A percentile compares a stretch with the other conserved stretches of the same genome.
phyloP scores from a whole-genome alignment of 2,113 vertebrate genomes.

The Megaptera novaeangliae region DNA sequence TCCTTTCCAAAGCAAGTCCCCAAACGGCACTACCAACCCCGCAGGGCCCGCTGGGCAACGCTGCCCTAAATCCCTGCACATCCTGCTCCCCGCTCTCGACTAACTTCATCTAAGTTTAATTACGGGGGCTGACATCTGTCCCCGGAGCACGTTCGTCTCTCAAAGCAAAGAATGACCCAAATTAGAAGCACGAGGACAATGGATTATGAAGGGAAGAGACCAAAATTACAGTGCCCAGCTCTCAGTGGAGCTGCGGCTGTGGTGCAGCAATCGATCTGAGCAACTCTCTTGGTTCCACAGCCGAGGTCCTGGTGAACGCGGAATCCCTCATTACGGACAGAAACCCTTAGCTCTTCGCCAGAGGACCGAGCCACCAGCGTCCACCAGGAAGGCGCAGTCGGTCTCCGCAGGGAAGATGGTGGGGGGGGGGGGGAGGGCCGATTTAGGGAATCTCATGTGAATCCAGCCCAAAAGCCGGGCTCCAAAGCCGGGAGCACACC shows the following conservation, averaged over 20 bases:
- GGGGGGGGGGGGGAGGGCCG: rapidly evolving
- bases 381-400: not conserved
- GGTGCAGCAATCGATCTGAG: not conserved
- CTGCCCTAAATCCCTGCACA: not conserved
- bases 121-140: not conserved
- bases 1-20: not conserved
- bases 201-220: not conserved
- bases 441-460: not conserved
- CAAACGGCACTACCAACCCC: not conserved
- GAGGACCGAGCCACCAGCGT: not conserved
- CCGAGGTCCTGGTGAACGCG: not conserved
- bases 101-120: not conserved
- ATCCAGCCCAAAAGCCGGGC: not conserved
- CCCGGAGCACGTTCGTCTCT: not conserved
- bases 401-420: not conserved
- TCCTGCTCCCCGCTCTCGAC: not conserved
- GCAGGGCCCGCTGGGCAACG: not conserved
- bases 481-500: not conserved
- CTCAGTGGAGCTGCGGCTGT: not conserved
- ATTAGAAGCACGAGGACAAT: not conserved
- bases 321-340: not conserved
- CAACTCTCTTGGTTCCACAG: not conserved
- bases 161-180: not conserved
- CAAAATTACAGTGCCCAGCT: not conserved
- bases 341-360: not conserved